Base-by-base conservation (phyloP, 2,113 vertebrate species). In the Boulengeromyrus knoepffleri region DNA sequence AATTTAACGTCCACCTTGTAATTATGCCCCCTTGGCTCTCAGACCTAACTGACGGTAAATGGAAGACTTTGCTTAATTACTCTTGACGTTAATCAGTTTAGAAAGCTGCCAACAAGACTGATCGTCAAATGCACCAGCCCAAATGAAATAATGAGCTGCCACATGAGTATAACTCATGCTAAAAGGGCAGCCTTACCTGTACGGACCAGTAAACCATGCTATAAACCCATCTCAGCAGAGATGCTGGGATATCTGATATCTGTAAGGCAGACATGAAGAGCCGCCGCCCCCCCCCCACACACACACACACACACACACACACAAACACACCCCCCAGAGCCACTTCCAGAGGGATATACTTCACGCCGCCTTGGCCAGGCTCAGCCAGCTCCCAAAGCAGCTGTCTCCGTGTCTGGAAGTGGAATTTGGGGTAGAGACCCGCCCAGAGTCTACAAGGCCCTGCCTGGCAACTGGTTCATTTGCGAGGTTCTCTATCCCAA, bases 361-460 rank as follows among this genome's bases (percentile, higher is more conserved):
- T 56, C 86, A 88, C 15, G 0, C 91, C 92, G 92, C 95, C 91
- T 89, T 27, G 88, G 93, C 91, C 91, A 84, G 89, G 74, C 91
- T 91, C 91, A 91, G 91, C 89, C 89, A 91, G 92, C 90, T 70
- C 88, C 91, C 89, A 93, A 93, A 93, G 92, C 70, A 74, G 88
- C 77, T 53, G 58, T 88, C 90, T 89, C 89, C 90, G 66, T 87
- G 88, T 87, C 19, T 77, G 74, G 15, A 19, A 13, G 13, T 90
- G 90, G 90, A 89, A 90, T 91, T 91, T 58, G 39, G 39, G 17
- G 21, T 80, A 46, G 31, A 46, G 36, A 66, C 49, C 88, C 87
- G 56, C 89, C 86, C 88, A 46, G 12, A 70, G 74, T 58, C 58
- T 45, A 27, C 88, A 88, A 21, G 42, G 45, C 2, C 36, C 19